These are phyloP conservation scores for Nymphalis urticae DNA, from an alignment of 2,888 invertebrate genomes.

Conservation along the genomic window DNA sequence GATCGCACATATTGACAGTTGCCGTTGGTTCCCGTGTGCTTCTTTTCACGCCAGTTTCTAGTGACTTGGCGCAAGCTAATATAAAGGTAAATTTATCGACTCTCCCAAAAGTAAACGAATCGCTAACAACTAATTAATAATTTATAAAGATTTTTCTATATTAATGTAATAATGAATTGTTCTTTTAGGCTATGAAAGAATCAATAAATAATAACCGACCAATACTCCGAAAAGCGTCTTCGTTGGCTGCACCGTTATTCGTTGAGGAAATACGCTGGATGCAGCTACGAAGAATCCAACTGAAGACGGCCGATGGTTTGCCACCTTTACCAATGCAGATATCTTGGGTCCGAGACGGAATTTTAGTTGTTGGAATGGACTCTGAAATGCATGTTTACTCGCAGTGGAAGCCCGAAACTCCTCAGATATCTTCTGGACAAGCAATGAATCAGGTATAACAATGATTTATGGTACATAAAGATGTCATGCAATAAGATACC, in stretches of 20 bases:
- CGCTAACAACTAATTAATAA: neutral
- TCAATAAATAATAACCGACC: slow-evolving; percentile 91
- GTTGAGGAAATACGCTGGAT: slow-evolving; percentile 98
- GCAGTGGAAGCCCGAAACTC: slow-evolving; percentile 93
- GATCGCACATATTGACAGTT: slow-evolving; percentile 97
- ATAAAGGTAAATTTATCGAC: slow-evolving; percentile 81
- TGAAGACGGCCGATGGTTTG: slow-evolving; percentile 96
- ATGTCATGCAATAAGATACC: no score
- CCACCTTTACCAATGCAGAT: slow-evolving; percentile 99
- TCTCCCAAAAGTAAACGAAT: neutral
- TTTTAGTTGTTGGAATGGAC: slow-evolving; percentile 99
- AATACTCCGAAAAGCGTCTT: slow-evolving; percentile 93
- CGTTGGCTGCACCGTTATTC: slow-evolving; percentile 93
- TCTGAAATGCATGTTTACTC: slow-evolving; percentile 99
- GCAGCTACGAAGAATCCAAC: slow-evolving; percentile 93
- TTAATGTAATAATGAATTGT: neutral
- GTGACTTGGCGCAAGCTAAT: slow-evolving; percentile 96
- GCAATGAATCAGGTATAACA: slow-evolving; percentile 55
- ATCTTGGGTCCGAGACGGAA: slow-evolving; percentile 99
- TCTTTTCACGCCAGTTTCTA: slow-evolving; percentile 95
- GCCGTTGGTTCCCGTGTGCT: slow-evolving; percentile 96
- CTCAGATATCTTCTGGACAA: slow-evolving; percentile 55
- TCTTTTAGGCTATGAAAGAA: slow-evolving; percentile 88
- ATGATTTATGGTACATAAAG: no score
- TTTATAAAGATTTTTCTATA: neutral